phyloP scores from a whole-genome alignment of 2,888 invertebrate genomes.

The Eupithecia pulchellata region DNA sequence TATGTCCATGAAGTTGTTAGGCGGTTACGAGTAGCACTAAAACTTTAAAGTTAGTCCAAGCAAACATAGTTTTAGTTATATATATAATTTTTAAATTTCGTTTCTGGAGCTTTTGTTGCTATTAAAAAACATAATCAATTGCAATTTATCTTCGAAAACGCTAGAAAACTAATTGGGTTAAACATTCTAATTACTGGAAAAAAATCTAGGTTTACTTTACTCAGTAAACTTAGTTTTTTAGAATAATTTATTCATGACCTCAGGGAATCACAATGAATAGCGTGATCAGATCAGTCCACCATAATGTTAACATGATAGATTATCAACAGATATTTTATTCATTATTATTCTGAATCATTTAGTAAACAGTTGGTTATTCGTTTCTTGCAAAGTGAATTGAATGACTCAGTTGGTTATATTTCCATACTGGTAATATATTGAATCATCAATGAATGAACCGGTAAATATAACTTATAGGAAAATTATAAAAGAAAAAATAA shows the following conservation, averaged over 20 bases:
- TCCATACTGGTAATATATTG: not conserved
- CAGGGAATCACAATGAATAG: conserved; percentile 28
- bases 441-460: not conserved
- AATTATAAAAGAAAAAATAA: too few relatives aligned
- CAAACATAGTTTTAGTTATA: too few relatives aligned
- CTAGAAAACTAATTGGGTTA: conserved; percentile 27
- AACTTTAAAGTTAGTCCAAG: not conserved
- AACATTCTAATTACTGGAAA: conserved; percentile 33
- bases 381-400: conserved; percentile 12
- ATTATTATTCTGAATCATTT: conserved; percentile 34
- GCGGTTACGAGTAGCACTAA: conserved; percentile 14
- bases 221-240: conserved; percentile 20
- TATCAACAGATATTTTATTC: not conserved
- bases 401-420: conserved; percentile 32
- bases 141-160: not conserved
- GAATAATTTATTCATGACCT: conserved; percentile 25
- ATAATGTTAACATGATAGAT: not conserved
- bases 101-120: not conserved
- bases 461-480: too few relatives aligned
- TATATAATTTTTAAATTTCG: too few relatives aligned
- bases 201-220: conserved; percentile 35
- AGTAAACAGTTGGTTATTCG: conserved; percentile 27
- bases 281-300: conserved; percentile 10
- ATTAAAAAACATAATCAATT: not conserved
- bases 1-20: conserved; percentile 46